Conservation (phyloP, 2,888 invertebrate species). For the Eristalinus aeneus region DNA sequence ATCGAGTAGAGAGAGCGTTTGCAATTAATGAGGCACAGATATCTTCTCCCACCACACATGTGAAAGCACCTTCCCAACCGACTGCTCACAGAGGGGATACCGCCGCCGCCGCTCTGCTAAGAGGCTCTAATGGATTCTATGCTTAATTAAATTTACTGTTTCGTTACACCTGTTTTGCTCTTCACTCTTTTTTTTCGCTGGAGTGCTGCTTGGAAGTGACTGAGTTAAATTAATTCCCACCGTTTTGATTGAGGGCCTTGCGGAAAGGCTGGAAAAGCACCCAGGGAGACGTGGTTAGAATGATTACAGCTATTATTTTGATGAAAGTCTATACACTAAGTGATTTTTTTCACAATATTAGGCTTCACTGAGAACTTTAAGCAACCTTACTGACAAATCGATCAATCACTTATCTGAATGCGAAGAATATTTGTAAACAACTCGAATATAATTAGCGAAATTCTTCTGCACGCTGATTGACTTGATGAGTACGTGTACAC, state of each 20-base stretch:
- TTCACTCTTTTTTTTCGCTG: background rate
- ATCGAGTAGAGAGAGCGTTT: constrained; percentile 17
- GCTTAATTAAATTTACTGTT: constrained; percentile 67
- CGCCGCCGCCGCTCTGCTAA: constrained; percentile 10
- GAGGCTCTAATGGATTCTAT: constrained; percentile 63
- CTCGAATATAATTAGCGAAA: background rate
- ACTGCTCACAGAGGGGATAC: background rate
- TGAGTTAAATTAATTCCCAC: constrained; percentile 56
- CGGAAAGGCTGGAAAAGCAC: background rate
- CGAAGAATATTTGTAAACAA: background rate
- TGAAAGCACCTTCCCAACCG: constrained; percentile 17
- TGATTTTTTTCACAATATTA: background rate
- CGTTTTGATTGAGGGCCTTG: constrained; percentile 40
- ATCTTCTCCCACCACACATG: background rate
- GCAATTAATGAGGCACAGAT: constrained; percentile 51
- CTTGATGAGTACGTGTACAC: background rate
- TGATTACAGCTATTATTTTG: background rate
- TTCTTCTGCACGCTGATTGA: background rate
- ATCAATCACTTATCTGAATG: background rate
- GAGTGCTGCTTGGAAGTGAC: background rate
- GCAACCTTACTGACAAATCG: background rate
- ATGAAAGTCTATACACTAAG: background rate
- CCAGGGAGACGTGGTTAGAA: background rate
- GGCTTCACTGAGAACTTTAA: background rate
- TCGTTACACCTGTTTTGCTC: constrained; percentile 25